These are phyloP conservation scores for Portevinia maculata DNA, from an alignment of 2,888 invertebrate genomes.

Conservation along the genomic window DNA sequence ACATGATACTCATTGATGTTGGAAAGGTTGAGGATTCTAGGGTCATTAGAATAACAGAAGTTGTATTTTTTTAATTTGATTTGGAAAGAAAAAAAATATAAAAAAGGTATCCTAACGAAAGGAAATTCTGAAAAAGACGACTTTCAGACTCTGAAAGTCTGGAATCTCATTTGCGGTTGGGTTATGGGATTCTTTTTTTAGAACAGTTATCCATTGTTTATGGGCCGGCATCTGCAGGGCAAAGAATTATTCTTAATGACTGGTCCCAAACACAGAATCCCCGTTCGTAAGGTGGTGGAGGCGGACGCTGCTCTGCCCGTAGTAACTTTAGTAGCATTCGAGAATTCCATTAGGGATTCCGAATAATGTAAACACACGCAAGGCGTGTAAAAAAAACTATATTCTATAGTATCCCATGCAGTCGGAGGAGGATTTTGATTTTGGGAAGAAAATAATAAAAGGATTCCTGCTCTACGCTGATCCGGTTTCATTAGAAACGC, in stretches of 20 bases:
- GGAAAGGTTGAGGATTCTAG: constrained; percentile 41
- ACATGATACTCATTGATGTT: constrained; percentile 55
- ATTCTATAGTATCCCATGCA: not conserved
- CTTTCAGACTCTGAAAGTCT: constrained; percentile 62
- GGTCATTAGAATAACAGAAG: constrained; percentile 53
- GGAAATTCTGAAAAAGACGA: constrained; percentile 39
- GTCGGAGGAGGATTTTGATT: constrained; percentile 16
- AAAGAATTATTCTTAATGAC: constrained; percentile 59
- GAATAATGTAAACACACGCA: constrained; percentile 65
- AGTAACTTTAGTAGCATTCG: constrained; percentile 60
- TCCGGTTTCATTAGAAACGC: constrained; percentile 54
- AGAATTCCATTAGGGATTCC: constrained; percentile 68
- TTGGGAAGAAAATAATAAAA: constrained; percentile 64
- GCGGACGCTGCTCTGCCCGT: constrained; percentile 31
- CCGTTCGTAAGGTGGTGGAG: constrained; percentile 33
- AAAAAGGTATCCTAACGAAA: constrained; percentile 1
- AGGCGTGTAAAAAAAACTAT: constrained; percentile 25
- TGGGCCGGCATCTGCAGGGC: constrained; percentile 44
- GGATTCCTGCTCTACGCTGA: constrained; percentile 56
- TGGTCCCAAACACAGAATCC: constrained; percentile 48
- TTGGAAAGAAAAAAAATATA: not conserved
- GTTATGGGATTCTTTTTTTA: constrained; percentile 63
- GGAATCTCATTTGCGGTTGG: constrained; percentile 59
- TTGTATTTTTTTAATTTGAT: constrained; percentile 27
- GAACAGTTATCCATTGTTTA: constrained; percentile 71